Conservation (phyloP, 2,797 vertebrate genomes). For the Amniataba percoides region DNA sequence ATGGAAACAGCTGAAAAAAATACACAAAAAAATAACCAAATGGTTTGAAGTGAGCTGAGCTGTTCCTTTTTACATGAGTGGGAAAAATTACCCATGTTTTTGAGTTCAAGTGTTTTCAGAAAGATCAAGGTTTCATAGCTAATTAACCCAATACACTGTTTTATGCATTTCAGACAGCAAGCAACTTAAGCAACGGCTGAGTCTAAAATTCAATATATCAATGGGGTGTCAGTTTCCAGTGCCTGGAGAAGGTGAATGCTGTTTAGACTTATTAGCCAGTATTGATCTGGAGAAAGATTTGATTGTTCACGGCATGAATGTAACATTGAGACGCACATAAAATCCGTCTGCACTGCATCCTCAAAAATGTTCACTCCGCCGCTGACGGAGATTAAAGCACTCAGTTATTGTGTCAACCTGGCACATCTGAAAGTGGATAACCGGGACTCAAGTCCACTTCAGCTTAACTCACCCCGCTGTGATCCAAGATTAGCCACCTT, state of each 20-base stretch:
- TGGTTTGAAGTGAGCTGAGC: not conserved
- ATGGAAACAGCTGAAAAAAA: not conserved
- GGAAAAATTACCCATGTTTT: not conserved
- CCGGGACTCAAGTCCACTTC: slow-evolving; percentile 44
- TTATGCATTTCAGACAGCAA: slow-evolving; percentile 10
- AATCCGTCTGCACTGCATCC: not conserved
- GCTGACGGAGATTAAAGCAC: slow-evolving; percentile 39
- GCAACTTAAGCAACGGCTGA: slow-evolving; percentile 4
- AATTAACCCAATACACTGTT: slow-evolving; percentile 9
- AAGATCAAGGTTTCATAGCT: not conserved
- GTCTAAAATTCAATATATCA: slow-evolving; percentile 15
- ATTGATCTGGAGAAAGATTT: slow-evolving; percentile 17
- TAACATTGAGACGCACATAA: not conserved
- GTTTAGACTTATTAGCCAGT: slow-evolving; percentile 32
- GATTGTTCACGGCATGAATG: not conserved
- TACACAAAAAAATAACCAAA: not conserved
- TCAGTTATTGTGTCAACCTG: slow-evolving; percentile 54
- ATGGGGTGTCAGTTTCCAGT: not conserved
- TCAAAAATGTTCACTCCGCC: slow-evolving; percentile 1
- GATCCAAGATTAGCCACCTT: slow-evolving; percentile 75
- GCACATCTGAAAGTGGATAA: slow-evolving; percentile 72
- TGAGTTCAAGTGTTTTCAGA: not conserved
- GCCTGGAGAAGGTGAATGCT: slow-evolving; percentile 26
- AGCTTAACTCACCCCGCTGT: slow-evolving; percentile 62
- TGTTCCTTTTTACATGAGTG: not conserved